Base-by-base conservation (phyloP, 2,888 invertebrate species). In the Eilema depressum region DNA sequence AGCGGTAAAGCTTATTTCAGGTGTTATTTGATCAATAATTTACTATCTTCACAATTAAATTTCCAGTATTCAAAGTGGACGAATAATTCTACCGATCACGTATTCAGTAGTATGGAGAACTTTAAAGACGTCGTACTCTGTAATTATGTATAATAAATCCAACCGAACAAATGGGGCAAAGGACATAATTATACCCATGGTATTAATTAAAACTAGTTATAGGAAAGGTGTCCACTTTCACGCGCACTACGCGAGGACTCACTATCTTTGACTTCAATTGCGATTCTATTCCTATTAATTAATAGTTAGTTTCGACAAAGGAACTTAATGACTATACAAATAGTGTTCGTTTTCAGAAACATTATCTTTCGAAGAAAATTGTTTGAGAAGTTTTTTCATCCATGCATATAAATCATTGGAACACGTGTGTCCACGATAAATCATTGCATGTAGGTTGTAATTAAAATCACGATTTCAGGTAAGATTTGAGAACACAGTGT, bases 21-120 rank as follows among this genome's bases (percentile, higher is more conserved):
- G 95, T 92, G 95, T 93, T 91, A 93, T 92, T 92, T 89, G 87
- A 93, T 95, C 86, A 94, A 90, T 90, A 89, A 93, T 95, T 91
- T 88, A 93, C 88, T 87, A 86, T 82, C 82, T 79, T 80, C 76
- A 86, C 90, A 91, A 92, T 94, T 92, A 91, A 84, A 86, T 89
- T 87, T 85, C 89, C 85, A 86, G 84, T 86, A 85, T 88, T 83
- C 83, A 79, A 81, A 85, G 75, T 81, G 79, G 77, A 82, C 72
- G 77, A 88, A 88, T 86, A 88, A 91, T 92, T 91, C 87, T 82
- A 80, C 83, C 78, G 83, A 85, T 87, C 85, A 85, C 78, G 79
- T 88, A 88, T 88, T 88, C 86, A 79, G 80, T 84, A 79, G 80
- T 74, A 78, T 78, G 86, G 85, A 87, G 87, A 87, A 91, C 91